These are phyloP conservation scores for Loxodonta africana DNA, from an alignment of 2,113 vertebrate genomes.

Conservation along the genomic window DNA sequence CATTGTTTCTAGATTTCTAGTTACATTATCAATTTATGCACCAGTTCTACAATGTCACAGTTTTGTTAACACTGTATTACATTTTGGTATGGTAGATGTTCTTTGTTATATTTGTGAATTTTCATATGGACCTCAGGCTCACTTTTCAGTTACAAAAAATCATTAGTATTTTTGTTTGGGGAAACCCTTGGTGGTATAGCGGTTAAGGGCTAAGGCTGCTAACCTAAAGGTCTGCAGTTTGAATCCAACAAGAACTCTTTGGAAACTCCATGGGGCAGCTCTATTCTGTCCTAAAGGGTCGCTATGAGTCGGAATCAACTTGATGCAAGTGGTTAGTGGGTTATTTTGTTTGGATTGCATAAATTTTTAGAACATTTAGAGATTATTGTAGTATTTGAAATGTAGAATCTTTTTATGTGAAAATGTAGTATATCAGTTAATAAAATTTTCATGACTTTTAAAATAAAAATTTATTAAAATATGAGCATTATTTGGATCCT, in stretches of 20 bases:
- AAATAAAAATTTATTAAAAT: neutral
- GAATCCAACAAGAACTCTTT: no score
- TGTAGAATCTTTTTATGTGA: neutral
- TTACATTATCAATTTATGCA: neutral
- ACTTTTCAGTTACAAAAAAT: conserved; percentile 5
- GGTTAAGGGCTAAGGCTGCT: no score
- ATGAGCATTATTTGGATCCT: conserved; percentile 9
- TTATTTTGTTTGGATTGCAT: neutral
- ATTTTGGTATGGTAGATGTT: neutral
- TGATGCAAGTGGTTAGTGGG: no score
- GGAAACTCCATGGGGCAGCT: no score
- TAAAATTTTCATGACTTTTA: neutral
- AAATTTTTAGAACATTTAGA: neutral
- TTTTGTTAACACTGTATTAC: neutral
- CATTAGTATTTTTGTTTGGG: neutral
- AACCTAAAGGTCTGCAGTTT: no score
- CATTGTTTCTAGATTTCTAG: conserved; percentile 4
- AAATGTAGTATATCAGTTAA: neutral
- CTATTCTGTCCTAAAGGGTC: no score
- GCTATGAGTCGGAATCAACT: no score
- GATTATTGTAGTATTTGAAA: neutral
- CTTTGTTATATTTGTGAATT: neutral
- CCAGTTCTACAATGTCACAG: neutral
- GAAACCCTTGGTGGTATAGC: no score
- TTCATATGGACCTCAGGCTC: neutral